A percentile compares a stretch with the other conserved stretches of the same genome.
Evolutionary conservation across 2,888 invertebrate species (phyloP).

Genomic region (Pammene aurita): DNA sequence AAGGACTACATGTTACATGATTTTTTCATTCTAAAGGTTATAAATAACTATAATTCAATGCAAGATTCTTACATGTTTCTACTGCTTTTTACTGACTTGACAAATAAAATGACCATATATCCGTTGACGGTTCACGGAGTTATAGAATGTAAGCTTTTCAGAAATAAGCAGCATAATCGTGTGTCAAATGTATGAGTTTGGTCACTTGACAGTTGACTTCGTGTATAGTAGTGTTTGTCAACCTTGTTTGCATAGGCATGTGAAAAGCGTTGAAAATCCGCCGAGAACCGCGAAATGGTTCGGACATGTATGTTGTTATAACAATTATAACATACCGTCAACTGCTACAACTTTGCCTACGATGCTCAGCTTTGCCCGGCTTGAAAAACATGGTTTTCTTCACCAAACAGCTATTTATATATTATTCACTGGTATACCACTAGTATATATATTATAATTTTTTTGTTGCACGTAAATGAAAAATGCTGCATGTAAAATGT

Average conservation of each 20-base stretch:
- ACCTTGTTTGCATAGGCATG: slow-evolving; percentile 57
- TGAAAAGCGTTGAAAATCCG: slow-evolving; percentile 59
- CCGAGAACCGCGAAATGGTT: slow-evolving; percentile 43
- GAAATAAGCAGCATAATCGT: not conserved
- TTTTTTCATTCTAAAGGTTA: not conserved
- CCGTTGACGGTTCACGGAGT: not conserved
- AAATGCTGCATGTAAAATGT: no score
- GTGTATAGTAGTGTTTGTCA: slow-evolving; percentile 21
- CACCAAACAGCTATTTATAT: no score
- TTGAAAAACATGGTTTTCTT: no score
- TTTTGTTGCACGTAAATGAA: no score
- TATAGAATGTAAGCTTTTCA: not conserved
- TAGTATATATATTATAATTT: no score
- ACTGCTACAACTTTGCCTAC: no score
- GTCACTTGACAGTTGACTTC: not conserved
- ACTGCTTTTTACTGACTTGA: not conserved
- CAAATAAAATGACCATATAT: not conserved
- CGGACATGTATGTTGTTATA: slow-evolving; percentile 6
- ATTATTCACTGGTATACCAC: no score
- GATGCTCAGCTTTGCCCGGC: no score
- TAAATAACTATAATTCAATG: not conserved
- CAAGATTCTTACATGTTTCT: not conserved
- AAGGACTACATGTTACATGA: not conserved
- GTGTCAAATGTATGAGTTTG: not conserved
- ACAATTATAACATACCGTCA: not conserved